phyloP scores from a whole-genome alignment of 2,888 invertebrate genomes.

The Dryomyza anilis region DNA sequence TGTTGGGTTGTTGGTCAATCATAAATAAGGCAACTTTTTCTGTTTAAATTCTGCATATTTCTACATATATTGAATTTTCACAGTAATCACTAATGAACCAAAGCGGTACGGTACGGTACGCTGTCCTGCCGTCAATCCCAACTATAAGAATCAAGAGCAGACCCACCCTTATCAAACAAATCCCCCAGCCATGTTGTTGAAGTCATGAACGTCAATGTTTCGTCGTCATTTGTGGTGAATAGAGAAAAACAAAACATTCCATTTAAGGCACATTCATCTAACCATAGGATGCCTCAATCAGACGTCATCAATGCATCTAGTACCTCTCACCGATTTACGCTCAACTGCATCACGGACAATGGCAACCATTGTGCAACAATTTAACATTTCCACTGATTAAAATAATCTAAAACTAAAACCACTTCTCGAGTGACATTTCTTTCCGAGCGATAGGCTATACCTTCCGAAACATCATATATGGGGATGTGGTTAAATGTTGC shows the following conservation, averaged over 20 bases:
- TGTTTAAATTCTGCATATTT: constrained; percentile 7
- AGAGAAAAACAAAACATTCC: not conserved
- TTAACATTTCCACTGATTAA: constrained; percentile 1
- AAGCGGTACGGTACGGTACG: no score
- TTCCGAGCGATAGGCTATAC: not conserved
- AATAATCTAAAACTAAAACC: not conserved
- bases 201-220: constrained; percentile 35
- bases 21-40: no score
- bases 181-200: not conserved
- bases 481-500: not conserved
- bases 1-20: no score
- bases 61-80: constrained; percentile 3
- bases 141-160: no score
- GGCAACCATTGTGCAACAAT: not conserved
- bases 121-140: no score
- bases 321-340: constrained; percentile 23
- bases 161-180: not conserved
- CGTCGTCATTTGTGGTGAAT: constrained; percentile 12
- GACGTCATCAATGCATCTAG: not conserved
- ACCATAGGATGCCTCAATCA: not conserved
- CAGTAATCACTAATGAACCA: constrained; percentile 24
- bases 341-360: constrained; percentile 21
- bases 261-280: not conserved
- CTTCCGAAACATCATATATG: not conserved
- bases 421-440: not conserved